Percentiles rank a stretch among this genome's conserved stretches.
These are phyloP conservation scores for Salarias fasciatus DNA, from an alignment of 2,797 vertebrate species.

Conservation along the genomic window DNA sequence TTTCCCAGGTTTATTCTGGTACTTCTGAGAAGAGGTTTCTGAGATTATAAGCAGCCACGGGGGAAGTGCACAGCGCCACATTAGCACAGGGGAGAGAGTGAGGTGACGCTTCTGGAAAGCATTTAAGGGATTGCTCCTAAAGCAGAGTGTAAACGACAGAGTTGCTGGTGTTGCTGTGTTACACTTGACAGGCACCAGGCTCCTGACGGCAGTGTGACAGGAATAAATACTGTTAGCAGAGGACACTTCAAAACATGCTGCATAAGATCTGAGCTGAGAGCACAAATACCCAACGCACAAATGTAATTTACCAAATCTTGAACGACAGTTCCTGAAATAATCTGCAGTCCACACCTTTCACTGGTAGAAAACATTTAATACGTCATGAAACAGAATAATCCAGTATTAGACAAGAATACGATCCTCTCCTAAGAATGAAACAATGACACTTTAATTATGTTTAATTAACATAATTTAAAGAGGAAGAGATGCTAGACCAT, in stretches of 20 bases:
- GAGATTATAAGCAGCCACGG: conserved; percentile 30
- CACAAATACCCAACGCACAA: too few species aligned
- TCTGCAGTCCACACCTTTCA: too few species aligned
- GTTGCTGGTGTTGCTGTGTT: conserved; percentile 13
- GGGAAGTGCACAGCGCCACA: conserved; percentile 10
- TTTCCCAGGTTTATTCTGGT: conserved; percentile 73
- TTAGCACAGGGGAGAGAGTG: not conserved
- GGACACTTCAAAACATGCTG: conserved; percentile 9
- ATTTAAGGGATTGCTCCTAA: not conserved
- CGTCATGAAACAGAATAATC: too few species aligned
- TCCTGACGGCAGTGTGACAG: conserved; percentile 8
- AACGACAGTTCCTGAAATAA: too few species aligned
- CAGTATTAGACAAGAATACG: too few species aligned
- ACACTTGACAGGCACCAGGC: not conserved
- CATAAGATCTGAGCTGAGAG: too few species aligned
- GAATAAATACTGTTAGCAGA: not conserved
- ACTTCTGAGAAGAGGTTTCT: conserved; percentile 53
- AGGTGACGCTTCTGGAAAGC: conserved; percentile 11
- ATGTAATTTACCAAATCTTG: too few species aligned
- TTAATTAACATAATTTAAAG: too few species aligned
- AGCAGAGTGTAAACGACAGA: conserved; percentile 33
- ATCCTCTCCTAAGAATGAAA: too few species aligned
- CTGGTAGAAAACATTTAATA: too few species aligned
- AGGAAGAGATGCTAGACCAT: too few species aligned
- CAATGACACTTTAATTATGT: too few species aligned